phyloP scores from a whole-genome alignment of 2,888 invertebrate genomes.

The Cataglyphis cursor region DNA sequence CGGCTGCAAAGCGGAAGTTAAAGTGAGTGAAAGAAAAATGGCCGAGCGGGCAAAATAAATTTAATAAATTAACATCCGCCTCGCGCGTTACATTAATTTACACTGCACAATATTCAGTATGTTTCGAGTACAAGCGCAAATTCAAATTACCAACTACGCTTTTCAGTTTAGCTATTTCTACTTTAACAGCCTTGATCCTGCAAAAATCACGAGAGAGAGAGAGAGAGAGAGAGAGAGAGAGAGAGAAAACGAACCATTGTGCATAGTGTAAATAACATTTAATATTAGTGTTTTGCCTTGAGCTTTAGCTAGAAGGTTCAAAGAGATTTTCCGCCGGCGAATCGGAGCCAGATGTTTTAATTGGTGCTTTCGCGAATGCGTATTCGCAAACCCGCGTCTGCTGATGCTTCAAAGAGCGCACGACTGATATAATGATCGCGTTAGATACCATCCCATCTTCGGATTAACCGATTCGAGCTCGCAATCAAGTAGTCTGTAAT shows the following conservation, averaged over 20 bases:
- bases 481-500: conserved; percentile 52
- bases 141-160: conserved; percentile 24
- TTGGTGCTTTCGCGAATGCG: conserved; percentile 39
- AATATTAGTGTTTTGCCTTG: conserved; percentile 53
- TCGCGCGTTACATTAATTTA: conserved; percentile 39
- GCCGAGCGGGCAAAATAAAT: conserved; percentile 19
- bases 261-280: conserved; percentile 53
- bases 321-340: conserved; percentile 24
- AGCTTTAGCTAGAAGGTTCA: conserved; percentile 34
- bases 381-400: conserved; percentile 13
- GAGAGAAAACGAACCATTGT: background rate
- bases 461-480: conserved; percentile 43
- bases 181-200: conserved; percentile 20
- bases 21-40: background rate
- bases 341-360: conserved; percentile 49
- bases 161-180: conserved; percentile 34
- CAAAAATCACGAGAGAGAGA: background rate
- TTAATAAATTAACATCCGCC: conserved; percentile 45
- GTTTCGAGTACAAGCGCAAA: conserved; percentile 12
- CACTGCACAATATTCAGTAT: conserved; percentile 32
- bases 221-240: background rate
- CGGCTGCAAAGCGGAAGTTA: conserved; percentile 22
- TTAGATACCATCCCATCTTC: conserved; percentile 30
- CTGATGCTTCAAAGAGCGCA: conserved; percentile 49
- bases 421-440: conserved; percentile 54